Evolutionary conservation across 2,797 vertebrate genomes (phyloP), one percentile per base, ranked within the genome.

Genomic region (Lepus oiostolus): DNA sequence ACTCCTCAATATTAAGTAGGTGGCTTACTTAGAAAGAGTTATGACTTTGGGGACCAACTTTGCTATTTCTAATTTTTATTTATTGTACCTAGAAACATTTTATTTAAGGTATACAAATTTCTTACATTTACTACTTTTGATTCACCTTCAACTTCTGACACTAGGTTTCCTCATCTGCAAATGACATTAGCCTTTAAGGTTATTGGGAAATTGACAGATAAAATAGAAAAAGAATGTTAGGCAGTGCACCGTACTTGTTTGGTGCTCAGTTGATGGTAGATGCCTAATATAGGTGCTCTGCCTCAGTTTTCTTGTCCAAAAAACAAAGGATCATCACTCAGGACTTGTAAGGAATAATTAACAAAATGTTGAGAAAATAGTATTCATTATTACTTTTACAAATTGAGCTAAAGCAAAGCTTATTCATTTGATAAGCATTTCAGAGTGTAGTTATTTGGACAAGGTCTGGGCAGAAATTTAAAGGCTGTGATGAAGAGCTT

Each of bases 361-460:
- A 71, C 62, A 81, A 93, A 90, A 93, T 17, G 7, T 21, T 71
- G 24, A 96, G 62, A 93, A 88, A 50, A 77, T 58, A 32, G 30
- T 90, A 74, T 21, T 76, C 63, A 32, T 88, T 60, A 32, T 72
- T 30, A n/a, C 28, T 32, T 14, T 77, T 82, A 85, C 38, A 75
- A 80, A 68, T 42, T 24, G 7, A 93, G 42, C 42, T 80, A 52
- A 80, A 88, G 14, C 30, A 87, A 84, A 76, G 19, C 65, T 85
- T 92, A 77, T 62, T 90, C 62, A 94, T 92, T 90, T 95, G 89
- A 80, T 58, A 90, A 74, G 93, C 60, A 92, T 62, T 32, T 94
- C 35, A 93, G 87, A 84, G 95, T 84, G 50, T 14, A 87, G 70
- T 67, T 93, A 76, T 94, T 95, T 95, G 52, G 65, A 50, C 86